These are phyloP conservation scores for Antechinus stuartii DNA, from an alignment of 2,113 vertebrate genomes.

Conservation along the genomic window DNA sequence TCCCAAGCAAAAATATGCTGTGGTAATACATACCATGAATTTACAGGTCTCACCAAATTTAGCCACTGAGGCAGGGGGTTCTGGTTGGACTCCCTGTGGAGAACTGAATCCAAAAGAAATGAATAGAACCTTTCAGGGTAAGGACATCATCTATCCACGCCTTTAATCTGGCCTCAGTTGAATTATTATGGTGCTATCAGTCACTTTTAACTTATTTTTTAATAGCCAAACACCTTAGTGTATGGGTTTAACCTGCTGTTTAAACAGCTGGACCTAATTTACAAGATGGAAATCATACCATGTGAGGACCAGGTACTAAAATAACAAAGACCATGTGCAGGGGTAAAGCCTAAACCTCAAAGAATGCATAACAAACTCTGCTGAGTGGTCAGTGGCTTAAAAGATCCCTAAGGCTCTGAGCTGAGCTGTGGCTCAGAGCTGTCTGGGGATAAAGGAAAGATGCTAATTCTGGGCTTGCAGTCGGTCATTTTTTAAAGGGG, in stretches of 20 bases:
- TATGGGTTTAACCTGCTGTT: conserved; percentile 44
- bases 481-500: conserved; percentile 41
- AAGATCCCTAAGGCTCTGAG: neutral
- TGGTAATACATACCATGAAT: neutral
- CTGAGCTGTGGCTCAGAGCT: conserved; percentile 30
- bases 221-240: conserved; percentile 12
- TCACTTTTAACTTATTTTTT: conserved; percentile 23
- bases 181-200: conserved; percentile 10
- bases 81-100: neutral
- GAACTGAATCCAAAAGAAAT: conserved; percentile 9
- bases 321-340: conserved; percentile 45
- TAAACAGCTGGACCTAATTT: conserved; percentile 61
- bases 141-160: neutral
- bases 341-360: conserved; percentile 54
- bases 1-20: neutral
- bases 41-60: neutral
- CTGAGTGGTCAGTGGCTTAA: neutral
- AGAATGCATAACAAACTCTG: conserved; percentile 44
- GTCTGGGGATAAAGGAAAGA: conserved; percentile 38
- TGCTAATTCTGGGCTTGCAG: conserved; percentile 15
- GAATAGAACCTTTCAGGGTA: neutral
- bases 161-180: conserved; percentile 10
- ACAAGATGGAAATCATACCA: conserved; percentile 40
- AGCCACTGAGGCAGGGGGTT: neutral
- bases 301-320: conserved; percentile 55